These are phyloP conservation scores for Galerucella calmariensis DNA, from an alignment of 2,888 invertebrate species.

Conservation along the genomic window DNA sequence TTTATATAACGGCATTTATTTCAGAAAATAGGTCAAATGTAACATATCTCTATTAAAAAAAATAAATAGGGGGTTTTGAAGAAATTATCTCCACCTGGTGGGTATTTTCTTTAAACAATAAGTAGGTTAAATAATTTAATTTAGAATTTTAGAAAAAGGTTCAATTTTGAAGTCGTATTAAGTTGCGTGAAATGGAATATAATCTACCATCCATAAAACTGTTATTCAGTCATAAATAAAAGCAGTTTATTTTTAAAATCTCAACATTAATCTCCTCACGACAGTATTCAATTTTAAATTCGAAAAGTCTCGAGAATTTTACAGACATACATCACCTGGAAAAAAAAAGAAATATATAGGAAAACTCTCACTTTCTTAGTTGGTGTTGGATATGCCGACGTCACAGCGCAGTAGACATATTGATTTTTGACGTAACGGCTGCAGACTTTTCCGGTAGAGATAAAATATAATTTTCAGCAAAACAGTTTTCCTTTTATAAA, in stretches of 20 bases:
- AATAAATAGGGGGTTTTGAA: not conserved
- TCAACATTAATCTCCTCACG: too few species aligned
- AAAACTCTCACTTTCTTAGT: slow-evolving; percentile 56
- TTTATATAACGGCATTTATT: slow-evolving; percentile 24
- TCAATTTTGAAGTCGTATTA: not conserved
- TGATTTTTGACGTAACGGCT: slow-evolving; percentile 41
- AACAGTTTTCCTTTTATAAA: too few species aligned
- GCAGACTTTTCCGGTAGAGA: slow-evolving; percentile 6
- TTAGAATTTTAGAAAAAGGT: not conserved
- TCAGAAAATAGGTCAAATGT: slow-evolving; percentile 29
- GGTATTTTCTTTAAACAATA: not conserved
- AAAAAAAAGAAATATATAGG: slow-evolving; percentile 23
- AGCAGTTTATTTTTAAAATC: slow-evolving; percentile 17
- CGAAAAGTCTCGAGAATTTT: not conserved
- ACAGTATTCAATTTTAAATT: not conserved
- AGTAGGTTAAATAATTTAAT: slow-evolving; percentile 7
- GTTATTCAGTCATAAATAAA: slow-evolving; percentile 1
- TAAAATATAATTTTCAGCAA: not conserved
- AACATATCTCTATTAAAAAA: slow-evolving; percentile 22
- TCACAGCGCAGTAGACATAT: slow-evolving; percentile 49
- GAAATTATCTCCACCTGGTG: slow-evolving; percentile 21
- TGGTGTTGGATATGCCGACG: slow-evolving; percentile 52
- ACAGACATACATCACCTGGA: not conserved
- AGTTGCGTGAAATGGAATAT: not conserved
- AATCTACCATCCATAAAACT: not conserved